Evolutionary conservation across 1,140 invertebrate species (phyloP).

Genomic region (Polypedilum pembai): DNA sequence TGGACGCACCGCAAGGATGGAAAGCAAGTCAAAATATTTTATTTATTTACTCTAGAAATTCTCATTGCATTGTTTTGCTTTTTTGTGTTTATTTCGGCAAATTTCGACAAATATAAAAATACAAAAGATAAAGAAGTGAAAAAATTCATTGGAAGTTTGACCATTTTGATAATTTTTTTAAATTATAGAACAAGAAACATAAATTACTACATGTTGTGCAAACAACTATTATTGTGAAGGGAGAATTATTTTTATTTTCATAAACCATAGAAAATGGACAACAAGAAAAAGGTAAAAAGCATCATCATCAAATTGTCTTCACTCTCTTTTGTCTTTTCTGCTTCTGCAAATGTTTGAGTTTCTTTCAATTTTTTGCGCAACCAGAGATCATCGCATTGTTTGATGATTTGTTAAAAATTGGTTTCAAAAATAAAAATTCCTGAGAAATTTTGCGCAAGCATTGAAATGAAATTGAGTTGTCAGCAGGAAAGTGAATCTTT

Average conservation of each 20-base stretch:
- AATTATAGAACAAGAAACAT: not conserved
- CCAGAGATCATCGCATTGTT: not conserved
- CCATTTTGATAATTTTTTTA: not conserved
- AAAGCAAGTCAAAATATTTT: not conserved
- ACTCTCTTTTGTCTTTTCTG: not conserved
- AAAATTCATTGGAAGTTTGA: conserved; percentile 7
- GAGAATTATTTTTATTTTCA: not conserved
- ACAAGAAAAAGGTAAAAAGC: not conserved
- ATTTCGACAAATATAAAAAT: not conserved
- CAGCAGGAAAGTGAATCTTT: not conserved
- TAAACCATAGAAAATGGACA: conserved; percentile 2
- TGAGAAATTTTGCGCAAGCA: conserved; percentile 13
- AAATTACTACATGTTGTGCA: conserved; percentile 6
- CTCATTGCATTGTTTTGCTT: not conserved
- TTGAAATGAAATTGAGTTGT: not conserved
- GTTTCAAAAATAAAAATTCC: not conserved
- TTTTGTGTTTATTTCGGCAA: not conserved
- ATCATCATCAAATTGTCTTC: conserved; percentile 9
- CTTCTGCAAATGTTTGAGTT: not conserved
- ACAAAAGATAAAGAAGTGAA: not conserved
- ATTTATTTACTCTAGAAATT: not conserved
- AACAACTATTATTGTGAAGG: not conserved
- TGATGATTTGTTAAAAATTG: conserved; percentile 25
- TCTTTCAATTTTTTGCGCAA: conserved; percentile 12
- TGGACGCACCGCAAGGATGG: not conserved